Evolutionary conservation across 2,113 vertebrate genomes (phyloP), one percentile per base, ranked within the genome.

Genomic region (Cnemophilus loriae): DNA sequence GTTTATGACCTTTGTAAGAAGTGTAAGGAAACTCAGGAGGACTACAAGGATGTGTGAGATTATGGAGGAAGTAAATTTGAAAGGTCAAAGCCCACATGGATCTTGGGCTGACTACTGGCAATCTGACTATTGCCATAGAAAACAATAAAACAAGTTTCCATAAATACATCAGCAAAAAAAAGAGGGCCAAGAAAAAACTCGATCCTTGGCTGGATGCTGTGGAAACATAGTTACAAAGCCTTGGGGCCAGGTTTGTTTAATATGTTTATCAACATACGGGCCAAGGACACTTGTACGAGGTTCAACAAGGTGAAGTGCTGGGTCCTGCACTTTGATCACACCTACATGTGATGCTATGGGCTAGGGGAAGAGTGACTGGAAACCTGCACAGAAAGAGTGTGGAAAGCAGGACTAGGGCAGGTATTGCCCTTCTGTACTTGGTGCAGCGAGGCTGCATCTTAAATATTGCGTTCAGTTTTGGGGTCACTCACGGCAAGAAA

Each of bases 341-440:
- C 26, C 7, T 44, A 53, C 6, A 15, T 2, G 0, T 6, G n/a
- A 3, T 20, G n/a, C 30, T 12, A 30, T 0, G 1, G 13, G 24
- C 30, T 24, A 30, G n/a, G 11, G 16, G 8, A 79, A n/a, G 28
- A 55, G 11, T 30, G 13, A 26, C 3, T 30, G 24, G 41, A 87
- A 63, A 49, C 33, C 16, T 70, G 13, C 30, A 24, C 41, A 61
- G 47, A 83, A 32, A 60, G 15, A 47, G 2, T 18, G 30, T 32
- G 55, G 24, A 8, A 16, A 41, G n/a, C 10, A 68, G n/a, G 46
- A 35, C 30, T 19, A 47, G 15, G 12, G 17, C 15, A 27, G 12
- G 55, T 46, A 47, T 32, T 21, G 4, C 3, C 8, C 6, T 4
- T 6, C 9, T 47, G 30, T 32, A 13, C 3, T 22, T 26, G 10